phyloP scores from a whole-genome alignment of 2,888 invertebrate species.

The Terebella lapidaria region DNA sequence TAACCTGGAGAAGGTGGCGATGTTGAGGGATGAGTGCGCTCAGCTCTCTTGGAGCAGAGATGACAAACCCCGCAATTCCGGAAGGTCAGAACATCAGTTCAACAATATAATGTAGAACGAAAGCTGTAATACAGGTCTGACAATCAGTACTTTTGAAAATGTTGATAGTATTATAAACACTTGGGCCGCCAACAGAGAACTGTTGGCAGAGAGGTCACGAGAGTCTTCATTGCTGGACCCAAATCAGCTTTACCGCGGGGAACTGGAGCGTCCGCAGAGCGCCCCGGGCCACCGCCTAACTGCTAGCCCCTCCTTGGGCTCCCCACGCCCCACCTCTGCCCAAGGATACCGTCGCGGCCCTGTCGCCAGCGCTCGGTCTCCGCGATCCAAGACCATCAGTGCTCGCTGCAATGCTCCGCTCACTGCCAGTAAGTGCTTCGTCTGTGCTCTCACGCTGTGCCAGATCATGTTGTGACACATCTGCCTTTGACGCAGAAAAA shows the following conservation, averaged over 20 bases:
- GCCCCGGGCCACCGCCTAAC: constrained; percentile 10
- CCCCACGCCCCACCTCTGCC: constrained; percentile 12
- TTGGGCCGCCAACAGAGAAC: too few species aligned
- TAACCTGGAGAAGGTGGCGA: constrained; percentile 42
- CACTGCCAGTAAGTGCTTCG: not conserved
- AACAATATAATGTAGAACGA: too few species aligned
- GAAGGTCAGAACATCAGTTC: too few species aligned
- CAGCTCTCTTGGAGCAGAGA: constrained; percentile 41
- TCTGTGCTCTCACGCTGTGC: too few species aligned
- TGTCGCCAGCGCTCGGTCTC: not conserved
- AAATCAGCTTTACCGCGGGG: constrained; percentile 28
- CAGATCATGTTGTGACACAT: too few species aligned
- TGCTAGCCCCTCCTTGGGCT: not conserved
- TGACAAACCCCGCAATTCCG: too few species aligned
- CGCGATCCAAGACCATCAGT: not conserved
- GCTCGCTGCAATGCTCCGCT: not conserved
- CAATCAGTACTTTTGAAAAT: too few species aligned
- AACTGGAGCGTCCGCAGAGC: constrained; percentile 15
- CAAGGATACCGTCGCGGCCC: constrained; percentile 3
- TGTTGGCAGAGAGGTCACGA: too few species aligned
- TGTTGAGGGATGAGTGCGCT: constrained; percentile 49
- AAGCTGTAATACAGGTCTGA: too few species aligned
- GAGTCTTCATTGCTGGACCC: constrained; percentile 33
- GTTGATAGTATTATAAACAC: too few species aligned
- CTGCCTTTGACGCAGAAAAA: too few species aligned